Evolutionary conservation across 2,113 vertebrate genomes (phyloP), one percentile per base, ranked within the genome.

Genomic region (Rhinichthys klamathensis): DNA sequence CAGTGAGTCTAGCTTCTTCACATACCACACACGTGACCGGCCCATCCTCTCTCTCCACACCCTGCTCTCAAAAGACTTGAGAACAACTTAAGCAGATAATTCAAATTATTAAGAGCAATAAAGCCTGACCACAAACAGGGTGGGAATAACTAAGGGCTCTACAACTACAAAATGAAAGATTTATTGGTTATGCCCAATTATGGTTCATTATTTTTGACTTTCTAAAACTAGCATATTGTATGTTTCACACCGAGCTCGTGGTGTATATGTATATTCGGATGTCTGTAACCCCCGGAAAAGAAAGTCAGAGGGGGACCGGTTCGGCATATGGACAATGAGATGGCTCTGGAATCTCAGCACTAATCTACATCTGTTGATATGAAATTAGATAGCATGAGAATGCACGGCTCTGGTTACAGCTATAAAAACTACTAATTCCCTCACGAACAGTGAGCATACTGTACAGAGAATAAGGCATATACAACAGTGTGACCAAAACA

Each of bases 1-100:
- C 93, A 91, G 81, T 83, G 91, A 88, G 93, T 93, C 94, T 93
- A 89, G 90, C 92, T 93, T 90, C 93, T 93, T 92, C 78, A 90
- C 87, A 87, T 90, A 89, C 90, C 91, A 86, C 70, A 81, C 82
- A 61, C 32, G 80, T 72, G 67, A 82, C 83, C 27, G 73, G 21
- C 78, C 74, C 83, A 77, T 80, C 78, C 67, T 76, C 41, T 32
- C 27, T 32, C 49, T 67, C 56, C 80, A 83, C 87, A 80, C 87
- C 84, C 76, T 27, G 82, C 18, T 79, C 76, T 54, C 27, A 49
- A 54, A 76, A 23, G 74, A 18, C 74, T 18, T 32, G 16, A 54
- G 7, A 54, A 54, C 74, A 51, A 78, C 51, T n/a, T 69, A 46
- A 51, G 27, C 15, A 81, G 25, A 46, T 46, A 54, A 21, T 54